Evolutionary conservation across 2,113 vertebrate genomes (phyloP).

Genomic region (Asarcornis scutulata): DNA sequence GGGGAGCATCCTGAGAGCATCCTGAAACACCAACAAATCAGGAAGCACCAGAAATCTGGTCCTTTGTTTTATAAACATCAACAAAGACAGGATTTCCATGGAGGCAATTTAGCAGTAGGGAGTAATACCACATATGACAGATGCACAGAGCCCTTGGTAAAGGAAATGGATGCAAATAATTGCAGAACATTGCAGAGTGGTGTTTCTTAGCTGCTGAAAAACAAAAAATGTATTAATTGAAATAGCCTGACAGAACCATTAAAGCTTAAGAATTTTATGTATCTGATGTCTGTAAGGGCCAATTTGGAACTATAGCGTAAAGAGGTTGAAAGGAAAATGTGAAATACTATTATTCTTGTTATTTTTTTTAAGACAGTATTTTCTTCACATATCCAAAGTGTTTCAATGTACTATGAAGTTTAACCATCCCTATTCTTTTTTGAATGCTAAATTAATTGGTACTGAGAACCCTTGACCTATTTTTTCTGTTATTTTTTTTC

Average conservation of each 20-base stretch:
- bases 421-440: slow-evolving; percentile 19
- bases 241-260: neutral
- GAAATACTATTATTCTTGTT: neutral
- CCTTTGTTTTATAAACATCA: neutral
- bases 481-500: neutral
- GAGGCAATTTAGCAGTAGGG: neutral
- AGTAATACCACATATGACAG: fast-evolving
- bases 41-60: neutral
- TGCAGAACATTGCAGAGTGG: neutral
- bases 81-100: neutral
- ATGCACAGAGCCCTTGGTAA: neutral
- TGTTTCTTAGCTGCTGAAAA: neutral
- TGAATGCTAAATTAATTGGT: slow-evolving; percentile 60
- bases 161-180: neutral
- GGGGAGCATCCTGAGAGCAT: neutral
- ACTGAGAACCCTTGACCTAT: neutral
- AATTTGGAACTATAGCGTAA: neutral
- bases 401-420: slow-evolving; percentile 28
- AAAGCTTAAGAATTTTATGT: fast-evolving
- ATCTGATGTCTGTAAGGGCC: neutral
- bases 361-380: neutral
- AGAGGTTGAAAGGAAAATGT: neutral
- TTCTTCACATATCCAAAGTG: slow-evolving; percentile 29
- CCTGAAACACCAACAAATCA: neutral
- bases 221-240: neutral